Conservation (phyloP, 2,888 invertebrate species). For the Sphaeridia pumilis region DNA sequence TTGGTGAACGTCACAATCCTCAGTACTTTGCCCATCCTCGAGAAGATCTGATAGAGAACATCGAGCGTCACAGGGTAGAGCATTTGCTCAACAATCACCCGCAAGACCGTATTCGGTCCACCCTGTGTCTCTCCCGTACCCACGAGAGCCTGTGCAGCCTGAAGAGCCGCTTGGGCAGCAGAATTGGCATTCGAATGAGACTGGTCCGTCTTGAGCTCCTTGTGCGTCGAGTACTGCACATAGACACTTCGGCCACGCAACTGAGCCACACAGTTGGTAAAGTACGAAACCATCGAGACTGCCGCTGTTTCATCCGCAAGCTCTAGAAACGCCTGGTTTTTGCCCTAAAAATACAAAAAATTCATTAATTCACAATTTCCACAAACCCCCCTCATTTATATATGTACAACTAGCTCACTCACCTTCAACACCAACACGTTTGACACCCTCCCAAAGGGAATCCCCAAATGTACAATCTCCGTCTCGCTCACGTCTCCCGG, state of each 20-base stretch:
- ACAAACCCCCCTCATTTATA: too few species aligned
- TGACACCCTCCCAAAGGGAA: conserved; percentile 94
- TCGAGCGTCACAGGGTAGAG: conserved; percentile 96
- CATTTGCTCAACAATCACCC: conserved; percentile 98
- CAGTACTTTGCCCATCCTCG: conserved; percentile 94
- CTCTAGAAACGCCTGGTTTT: conserved; percentile 83
- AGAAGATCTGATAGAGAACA: conserved; percentile 88
- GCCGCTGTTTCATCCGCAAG: conserved; percentile 93
- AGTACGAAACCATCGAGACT: conserved; percentile 89
- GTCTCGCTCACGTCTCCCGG: conserved; percentile 95
- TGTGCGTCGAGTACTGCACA: conserved; percentile 97
- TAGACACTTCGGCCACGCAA: conserved; percentile 91
- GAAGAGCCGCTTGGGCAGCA: conserved; percentile 54
- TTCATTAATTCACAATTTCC: too few species aligned
- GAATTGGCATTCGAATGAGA: conserved; percentile 67
- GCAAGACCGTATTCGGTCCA: conserved; percentile 88
- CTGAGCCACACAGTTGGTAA: conserved; percentile 81
- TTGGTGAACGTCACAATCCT: conserved; percentile 99
- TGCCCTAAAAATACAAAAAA: too few species aligned
- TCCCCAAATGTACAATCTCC: conserved; percentile 92
- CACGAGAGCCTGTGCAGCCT: conserved; percentile 69
- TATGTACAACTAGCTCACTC: too few species aligned
- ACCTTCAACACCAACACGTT: conserved; percentile 97
- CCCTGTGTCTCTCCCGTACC: conserved; percentile 59
- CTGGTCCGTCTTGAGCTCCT: conserved; percentile 96